Base-by-base conservation (phyloP, 2,797 vertebrate species). In the Gymnothorax reevesii region DNA sequence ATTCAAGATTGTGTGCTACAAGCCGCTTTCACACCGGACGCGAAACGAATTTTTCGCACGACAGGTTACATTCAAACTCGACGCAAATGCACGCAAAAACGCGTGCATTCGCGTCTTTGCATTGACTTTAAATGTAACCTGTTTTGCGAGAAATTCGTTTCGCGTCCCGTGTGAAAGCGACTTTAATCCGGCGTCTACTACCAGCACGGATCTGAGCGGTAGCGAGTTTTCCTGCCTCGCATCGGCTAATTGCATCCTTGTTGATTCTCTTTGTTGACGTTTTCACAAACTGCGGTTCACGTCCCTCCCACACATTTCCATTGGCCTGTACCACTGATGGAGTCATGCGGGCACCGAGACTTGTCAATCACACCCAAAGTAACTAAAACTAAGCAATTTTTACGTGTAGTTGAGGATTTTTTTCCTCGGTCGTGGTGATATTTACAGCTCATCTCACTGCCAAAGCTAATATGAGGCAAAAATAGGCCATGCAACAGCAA, bases 321-420 rank as follows among this genome's bases (percentile, higher is more conserved):
- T 93, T 93, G 92, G 92, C 86, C 85, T 42, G 62, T 89, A 89
- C 77, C 57, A 57, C 86, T 87, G 88, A 85, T 90, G 73, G 87
- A 80, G 66, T 89, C 88, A 85, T 92, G 94, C 94, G 94, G 94
- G 93, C 91, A 91, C 89, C 73, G 88, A 85, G 89, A 89, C 92
- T 42, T 94, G 94, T 95, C 94, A 95, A 95, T 95, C 94, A 96
- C 84, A 88, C 89, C 90, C 27, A 20, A 90, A 93, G 88, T 89
- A 90, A 90, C 90, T 89, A 87, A 88, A 92, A 91, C 88, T 88
- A 73, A 89, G 82, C 42, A 9, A 20, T 84, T 54, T 77, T 55
- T 69, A 25, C 22, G 17, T 73, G 57, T 62, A 7, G 27, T 80
- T 62, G 54, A 27, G 75, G 33, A 42, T 60, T 75, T 85, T 66